These are phyloP conservation scores for Malurus splendens DNA, from an alignment of 2,797 vertebrate species.

Conservation along the genomic window DNA sequence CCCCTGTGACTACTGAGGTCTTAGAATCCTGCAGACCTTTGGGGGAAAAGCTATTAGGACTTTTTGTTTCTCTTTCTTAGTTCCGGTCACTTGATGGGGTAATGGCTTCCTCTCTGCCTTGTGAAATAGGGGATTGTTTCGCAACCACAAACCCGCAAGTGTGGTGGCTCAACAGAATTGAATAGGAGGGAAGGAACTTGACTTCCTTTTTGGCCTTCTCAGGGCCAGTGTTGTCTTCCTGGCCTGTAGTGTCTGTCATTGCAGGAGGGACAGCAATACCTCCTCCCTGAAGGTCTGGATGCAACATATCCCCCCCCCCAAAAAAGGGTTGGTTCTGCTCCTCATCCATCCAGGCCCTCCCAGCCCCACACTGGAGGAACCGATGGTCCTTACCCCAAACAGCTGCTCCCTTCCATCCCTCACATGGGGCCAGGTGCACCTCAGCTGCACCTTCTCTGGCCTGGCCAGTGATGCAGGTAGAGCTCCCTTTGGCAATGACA, in stretches of 20 bases:
- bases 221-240: background rate
- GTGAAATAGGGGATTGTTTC: background rate
- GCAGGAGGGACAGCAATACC: background rate
- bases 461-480: background rate
- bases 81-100: background rate
- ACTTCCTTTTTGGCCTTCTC: background rate
- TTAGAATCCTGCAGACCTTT: background rate
- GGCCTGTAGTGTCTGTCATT: too few species aligned
- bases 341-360: too few species aligned
- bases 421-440: background rate
- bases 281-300: background rate
- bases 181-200: background rate
- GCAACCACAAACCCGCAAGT: background rate
- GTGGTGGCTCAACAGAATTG: background rate
- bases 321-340: background rate
- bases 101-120: background rate
- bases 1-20: accelerated
- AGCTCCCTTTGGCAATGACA: background rate
- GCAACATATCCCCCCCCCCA: background rate
- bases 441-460: background rate
- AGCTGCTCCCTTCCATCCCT: background rate
- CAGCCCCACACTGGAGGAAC: background rate
- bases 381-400: background rate
- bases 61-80: background rate
- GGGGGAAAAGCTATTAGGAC: background rate